Evolutionary conservation across 1,140 invertebrate genomes (phyloP).

Genomic region (Drosophila kurseongensis): DNA sequence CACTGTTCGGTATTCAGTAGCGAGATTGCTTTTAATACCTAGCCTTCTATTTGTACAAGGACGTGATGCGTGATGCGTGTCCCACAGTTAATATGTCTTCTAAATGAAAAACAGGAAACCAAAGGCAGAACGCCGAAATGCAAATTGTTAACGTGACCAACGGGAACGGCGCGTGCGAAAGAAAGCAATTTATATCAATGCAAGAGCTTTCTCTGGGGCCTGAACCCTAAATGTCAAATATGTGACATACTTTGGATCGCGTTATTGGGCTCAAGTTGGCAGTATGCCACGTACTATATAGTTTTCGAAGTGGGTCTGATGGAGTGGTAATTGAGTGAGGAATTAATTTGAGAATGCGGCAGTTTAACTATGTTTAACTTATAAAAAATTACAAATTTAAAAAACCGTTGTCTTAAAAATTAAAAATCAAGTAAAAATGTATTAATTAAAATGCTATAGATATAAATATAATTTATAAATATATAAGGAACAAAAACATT

Average conservation of each 20-base stretch:
- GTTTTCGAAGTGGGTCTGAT: not conserved
- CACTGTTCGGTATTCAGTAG: not conserved
- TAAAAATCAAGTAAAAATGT: too few species aligned
- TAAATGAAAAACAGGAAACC: conserved; percentile 43
- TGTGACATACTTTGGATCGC: conserved; percentile 18
- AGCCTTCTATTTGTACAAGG: conserved; percentile 10
- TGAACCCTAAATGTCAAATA: conserved; percentile 32
- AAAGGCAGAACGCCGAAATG: conserved; percentile 49
- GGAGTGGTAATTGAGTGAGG: conserved; percentile 3
- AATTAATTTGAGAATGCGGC: not conserved
- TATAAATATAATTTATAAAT: too few species aligned
- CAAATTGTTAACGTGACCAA: conserved; percentile 74
- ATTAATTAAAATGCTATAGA: too few species aligned
- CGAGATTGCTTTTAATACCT: conserved; percentile 68
- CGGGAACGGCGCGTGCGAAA: conserved; percentile 37
- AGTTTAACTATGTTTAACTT: not conserved
- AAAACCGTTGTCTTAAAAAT: too few species aligned
- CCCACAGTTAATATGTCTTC: conserved; percentile 65
- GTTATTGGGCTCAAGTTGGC: conserved; percentile 1
- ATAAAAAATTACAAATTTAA: too few species aligned
- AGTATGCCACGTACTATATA: conserved; percentile 1
- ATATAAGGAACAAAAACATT: too few species aligned
- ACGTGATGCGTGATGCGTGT: conserved; percentile 71
- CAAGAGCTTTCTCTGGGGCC: conserved; percentile 11
- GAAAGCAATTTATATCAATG: conserved; percentile 47